Conservation (phyloP, 2,888 invertebrate species). For the Macaria liturata region DNA sequence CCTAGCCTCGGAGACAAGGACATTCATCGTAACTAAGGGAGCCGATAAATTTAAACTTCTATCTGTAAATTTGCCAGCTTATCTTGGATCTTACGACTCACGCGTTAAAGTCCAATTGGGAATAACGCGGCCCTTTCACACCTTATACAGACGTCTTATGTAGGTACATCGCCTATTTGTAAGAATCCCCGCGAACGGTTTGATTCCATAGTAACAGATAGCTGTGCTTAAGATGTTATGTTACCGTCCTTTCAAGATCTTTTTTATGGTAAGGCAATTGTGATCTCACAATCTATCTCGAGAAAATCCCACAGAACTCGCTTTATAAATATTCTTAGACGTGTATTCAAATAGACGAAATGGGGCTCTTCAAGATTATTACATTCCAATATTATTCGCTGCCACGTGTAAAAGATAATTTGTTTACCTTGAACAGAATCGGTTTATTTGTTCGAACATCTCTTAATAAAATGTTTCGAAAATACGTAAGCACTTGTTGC, state of each 20-base stretch:
- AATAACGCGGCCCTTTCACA: constrained; percentile 49
- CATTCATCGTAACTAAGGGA: constrained; percentile 64
- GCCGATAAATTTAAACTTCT: constrained; percentile 70
- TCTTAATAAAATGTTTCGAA: not conserved
- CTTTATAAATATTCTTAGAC: constrained; percentile 3
- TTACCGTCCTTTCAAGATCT: constrained; percentile 32
- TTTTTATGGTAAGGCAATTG: constrained; percentile 27
- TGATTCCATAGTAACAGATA: constrained; percentile 52
- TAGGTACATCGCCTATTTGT: constrained; percentile 55
- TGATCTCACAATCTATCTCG: constrained; percentile 25
- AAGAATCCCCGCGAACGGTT: constrained; percentile 48
- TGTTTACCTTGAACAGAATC: constrained; percentile 3
- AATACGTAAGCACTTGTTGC: not conserved
- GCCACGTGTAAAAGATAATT: constrained; percentile 16
- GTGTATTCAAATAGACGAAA: constrained; percentile 5
- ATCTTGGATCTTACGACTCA: constrained; percentile 54
- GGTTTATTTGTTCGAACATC: constrained; percentile 14
- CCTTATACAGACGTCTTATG: constrained; percentile 50
- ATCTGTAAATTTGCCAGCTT: constrained; percentile 59
- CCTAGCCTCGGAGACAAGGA: constrained; percentile 45
- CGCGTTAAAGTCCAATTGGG: constrained; percentile 60
- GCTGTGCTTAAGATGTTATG: constrained; percentile 43
- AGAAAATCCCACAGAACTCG: constrained; percentile 1
- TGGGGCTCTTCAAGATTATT: constrained; percentile 7
- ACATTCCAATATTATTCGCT: constrained; percentile 6